Evolutionary conservation across 2,113 vertebrate genomes (phyloP).

Genomic region (Carassius auratus): DNA sequence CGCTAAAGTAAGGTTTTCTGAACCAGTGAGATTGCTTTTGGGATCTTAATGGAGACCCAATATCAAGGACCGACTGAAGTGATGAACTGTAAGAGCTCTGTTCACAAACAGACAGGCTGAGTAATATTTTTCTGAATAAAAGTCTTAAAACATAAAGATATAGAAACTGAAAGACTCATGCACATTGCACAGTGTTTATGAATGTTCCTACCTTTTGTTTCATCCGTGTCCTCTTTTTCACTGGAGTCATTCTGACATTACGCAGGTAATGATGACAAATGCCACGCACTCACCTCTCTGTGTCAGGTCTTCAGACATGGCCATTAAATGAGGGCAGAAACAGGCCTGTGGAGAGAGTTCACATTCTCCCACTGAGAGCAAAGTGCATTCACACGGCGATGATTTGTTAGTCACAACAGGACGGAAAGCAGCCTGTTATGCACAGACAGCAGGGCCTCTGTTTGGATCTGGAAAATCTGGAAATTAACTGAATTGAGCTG

Average conservation of each 20-base stretch:
- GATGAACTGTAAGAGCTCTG: no score
- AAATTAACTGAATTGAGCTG: not conserved
- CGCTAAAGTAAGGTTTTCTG: no score
- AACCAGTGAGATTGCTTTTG: no score
- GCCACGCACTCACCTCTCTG: not conserved
- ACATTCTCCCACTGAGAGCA: not conserved
- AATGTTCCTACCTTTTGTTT: not conserved
- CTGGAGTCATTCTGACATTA: not conserved
- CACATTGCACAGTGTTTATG: not conserved
- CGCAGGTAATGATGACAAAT: not conserved
- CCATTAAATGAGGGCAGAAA: constrained; percentile 6
- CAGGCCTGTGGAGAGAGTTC: not conserved
- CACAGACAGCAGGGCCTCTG: not conserved
- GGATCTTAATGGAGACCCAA: no score
- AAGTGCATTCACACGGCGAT: not conserved
- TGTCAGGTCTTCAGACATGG: constrained; percentile 6
- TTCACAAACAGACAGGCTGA: no score
- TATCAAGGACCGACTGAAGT: no score
- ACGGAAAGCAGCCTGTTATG: not conserved
- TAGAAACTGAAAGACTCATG: no score
- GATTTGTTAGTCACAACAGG: constrained; percentile 26
- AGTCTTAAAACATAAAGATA: no score
- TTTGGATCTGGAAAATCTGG: not conserved
- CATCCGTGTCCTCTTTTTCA: not conserved
- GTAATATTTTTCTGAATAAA: no score